A percentile compares a stretch with the other conserved stretches of the same genome.
Evolutionary conservation across 2,888 invertebrate species (phyloP).

Genomic region (Norana najaformis): DNA sequence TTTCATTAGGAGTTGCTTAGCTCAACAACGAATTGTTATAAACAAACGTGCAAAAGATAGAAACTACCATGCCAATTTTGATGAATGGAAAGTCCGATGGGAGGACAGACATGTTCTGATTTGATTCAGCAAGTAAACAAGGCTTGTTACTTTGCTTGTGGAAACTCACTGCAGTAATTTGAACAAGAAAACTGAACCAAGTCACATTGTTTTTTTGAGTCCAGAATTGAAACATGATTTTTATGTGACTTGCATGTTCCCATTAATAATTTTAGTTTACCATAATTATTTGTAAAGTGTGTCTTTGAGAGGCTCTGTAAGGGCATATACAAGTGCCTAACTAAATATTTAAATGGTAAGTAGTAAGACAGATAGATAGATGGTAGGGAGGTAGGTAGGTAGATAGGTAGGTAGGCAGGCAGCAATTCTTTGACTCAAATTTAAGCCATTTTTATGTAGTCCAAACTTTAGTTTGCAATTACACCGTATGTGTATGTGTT

Average conservation of each 20-base stretch:
- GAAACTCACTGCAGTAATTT: neutral
- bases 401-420: too few species aligned
- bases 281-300: too few species aligned
- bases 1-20: neutral
- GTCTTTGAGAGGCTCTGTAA: neutral
- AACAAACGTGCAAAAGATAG: neutral
- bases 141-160: neutral
- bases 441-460: neutral
- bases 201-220: neutral
- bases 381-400: too few species aligned
- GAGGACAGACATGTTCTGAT: neutral
- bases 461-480: neutral
- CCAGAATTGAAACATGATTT: neutral
- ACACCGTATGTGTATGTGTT: neutral
- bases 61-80: neutral
- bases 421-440: neutral
- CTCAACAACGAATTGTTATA: neutral
- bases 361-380: too few species aligned
- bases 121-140: neutral
- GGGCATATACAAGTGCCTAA: neutral
- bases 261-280: neutral
- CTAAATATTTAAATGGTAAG: neutral
- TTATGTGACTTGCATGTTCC: neutral
- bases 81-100: neutral
- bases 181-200: neutral